Percentiles rank a stretch among this genome's conserved stretches.
Evolutionary conservation across 2,113 vertebrate species (phyloP).

Genomic region (Montifringilla adamsi): DNA sequence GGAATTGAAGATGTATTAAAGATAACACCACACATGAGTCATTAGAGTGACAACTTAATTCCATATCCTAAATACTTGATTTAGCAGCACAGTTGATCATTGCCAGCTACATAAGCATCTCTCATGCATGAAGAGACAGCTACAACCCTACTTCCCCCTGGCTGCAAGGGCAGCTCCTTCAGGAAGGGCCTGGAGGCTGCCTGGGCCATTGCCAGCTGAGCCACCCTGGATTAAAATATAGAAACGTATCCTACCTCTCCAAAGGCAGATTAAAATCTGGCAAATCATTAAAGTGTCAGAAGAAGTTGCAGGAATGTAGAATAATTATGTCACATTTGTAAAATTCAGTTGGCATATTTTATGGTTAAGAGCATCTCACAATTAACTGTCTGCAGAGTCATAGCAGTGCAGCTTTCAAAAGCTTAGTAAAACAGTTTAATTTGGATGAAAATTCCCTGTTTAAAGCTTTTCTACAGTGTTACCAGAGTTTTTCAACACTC

Average conservation of each 20-base stretch:
- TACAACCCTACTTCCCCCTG: accelerated
- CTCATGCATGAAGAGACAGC: not conserved
- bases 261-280: not conserved
- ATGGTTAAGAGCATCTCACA: not conserved
- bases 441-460: not conserved
- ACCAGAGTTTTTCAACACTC: not conserved
- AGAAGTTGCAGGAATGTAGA: not conserved
- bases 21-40: not conserved
- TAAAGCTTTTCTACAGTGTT: not conserved
- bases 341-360: not conserved
- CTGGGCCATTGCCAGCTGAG: not conserved
- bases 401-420: not conserved
- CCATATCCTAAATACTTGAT: not conserved
- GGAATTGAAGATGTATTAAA: not conserved
- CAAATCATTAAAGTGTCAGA: not conserved
- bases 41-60: not conserved
- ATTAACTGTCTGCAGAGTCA: not conserved
- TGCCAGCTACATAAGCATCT: not conserved
- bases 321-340: not conserved
- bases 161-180: not conserved
- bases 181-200: not conserved
- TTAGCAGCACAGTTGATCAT: not conserved
- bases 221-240: not conserved
- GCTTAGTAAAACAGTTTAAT: not conserved
- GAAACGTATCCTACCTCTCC: not conserved